Evolutionary conservation across 2,797 vertebrate genomes (phyloP).

Genomic region (Lepilemur septentrionalis): DNA sequence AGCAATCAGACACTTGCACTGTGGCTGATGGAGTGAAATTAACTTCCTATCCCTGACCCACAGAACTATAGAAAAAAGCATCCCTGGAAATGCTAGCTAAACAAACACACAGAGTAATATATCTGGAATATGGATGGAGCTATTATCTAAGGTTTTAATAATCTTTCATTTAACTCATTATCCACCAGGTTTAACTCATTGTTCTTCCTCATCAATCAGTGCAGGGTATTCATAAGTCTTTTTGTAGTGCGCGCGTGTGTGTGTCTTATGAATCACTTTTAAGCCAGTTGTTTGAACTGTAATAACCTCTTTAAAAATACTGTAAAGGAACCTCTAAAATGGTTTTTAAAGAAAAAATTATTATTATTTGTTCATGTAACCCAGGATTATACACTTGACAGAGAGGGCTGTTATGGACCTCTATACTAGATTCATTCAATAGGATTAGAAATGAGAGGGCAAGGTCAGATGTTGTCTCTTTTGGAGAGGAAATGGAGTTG

Average conservation of each 20-base stretch:
- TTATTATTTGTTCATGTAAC: not conserved
- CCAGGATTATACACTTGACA: not conserved
- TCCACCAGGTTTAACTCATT: not conserved
- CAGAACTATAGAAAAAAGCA: not conserved
- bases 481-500: not conserved
- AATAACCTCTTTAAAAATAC: not conserved
- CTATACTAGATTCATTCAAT: not conserved
- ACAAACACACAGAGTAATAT: not conserved
- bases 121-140: not conserved
- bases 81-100: not conserved
- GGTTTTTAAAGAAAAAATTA: not conserved
- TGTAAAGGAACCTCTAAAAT: not conserved
- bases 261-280: not conserved
- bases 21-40: not conserved
- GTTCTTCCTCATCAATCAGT: too few relatives aligned
- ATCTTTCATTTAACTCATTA: not conserved
- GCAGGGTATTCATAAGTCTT: not conserved
- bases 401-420: not conserved
- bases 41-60: not conserved
- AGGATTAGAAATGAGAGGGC: not conserved
- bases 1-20: not conserved
- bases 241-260: not conserved
- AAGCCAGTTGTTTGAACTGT: not conserved
- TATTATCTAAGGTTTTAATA: not conserved
- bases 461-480: not conserved